phyloP scores from a whole-genome alignment of 1,140 invertebrate genomes.

The Lysiphlebus fabarum region DNA sequence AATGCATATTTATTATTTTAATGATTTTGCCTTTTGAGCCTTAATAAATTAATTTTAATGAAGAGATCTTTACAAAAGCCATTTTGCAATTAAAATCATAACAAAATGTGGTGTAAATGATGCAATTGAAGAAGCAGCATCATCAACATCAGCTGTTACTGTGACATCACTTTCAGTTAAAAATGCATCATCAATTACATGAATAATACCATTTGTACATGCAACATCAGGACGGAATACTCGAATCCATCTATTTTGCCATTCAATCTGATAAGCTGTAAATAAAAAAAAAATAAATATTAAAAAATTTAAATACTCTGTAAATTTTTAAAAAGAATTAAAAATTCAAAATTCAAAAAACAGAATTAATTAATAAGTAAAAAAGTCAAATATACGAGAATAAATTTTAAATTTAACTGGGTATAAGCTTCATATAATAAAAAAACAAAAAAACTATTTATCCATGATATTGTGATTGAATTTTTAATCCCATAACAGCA shows the following conservation, averaged over 20 bases:
- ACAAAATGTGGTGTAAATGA: slow-evolving; percentile 47
- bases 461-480: no score
- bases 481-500: no score
- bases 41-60: slow-evolving; percentile 3
- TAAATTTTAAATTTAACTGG: no score
- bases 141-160: slow-evolving; percentile 56
- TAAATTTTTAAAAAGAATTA: no score
- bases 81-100: slow-evolving; percentile 50
- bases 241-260: slow-evolving; percentile 76
- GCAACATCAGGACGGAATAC: slow-evolving; percentile 86
- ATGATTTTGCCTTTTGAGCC: slow-evolving; percentile 7
- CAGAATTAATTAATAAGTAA: no score
- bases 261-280: slow-evolving; percentile 77
- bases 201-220: slow-evolving; percentile 90
- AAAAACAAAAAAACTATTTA: no score
- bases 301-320: no score
- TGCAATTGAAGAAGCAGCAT: slow-evolving; percentile 37
- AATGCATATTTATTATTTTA: slow-evolving; percentile 2
- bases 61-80: slow-evolving; percentile 44
- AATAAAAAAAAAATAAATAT: slow-evolving; percentile 28
- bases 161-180: slow-evolving; percentile 79
- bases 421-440: no score
- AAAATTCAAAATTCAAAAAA: no score
- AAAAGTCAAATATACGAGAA: no score
- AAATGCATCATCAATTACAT: slow-evolving; percentile 83